These are phyloP conservation scores for Copidosoma aretas DNA, from an alignment of 2,888 invertebrate genomes.

Conservation along the genomic window DNA sequence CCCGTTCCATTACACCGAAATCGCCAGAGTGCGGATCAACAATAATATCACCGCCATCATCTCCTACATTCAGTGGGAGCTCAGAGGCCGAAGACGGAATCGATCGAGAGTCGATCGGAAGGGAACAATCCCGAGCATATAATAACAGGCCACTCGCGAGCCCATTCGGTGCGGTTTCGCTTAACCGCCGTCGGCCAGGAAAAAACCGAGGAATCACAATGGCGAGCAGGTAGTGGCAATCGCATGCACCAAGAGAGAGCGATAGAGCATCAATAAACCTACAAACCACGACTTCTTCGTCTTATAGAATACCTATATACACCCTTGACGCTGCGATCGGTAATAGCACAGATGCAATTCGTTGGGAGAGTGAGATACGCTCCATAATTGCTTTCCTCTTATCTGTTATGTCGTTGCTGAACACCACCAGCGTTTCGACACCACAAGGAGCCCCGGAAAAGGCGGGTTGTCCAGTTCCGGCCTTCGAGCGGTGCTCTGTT, in stretches of 20 bases:
- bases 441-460: conserved; percentile 38
- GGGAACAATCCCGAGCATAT: conserved; percentile 2
- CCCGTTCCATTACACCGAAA: not conserved
- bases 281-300: no score
- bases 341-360: conserved; percentile 37
- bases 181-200: not conserved
- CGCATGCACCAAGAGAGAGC: not conserved
- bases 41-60: no score
- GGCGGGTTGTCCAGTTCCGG: conserved; percentile 43
- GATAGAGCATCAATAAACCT: not conserved
- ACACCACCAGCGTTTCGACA: conserved; percentile 43
- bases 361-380: conserved; percentile 2
- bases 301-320: no score
- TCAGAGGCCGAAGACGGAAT: no score
- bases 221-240: no score
- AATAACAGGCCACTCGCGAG: conserved; percentile 1
- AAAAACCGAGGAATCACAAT: not conserved
- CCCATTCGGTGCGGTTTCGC: not conserved
- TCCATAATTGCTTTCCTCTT: conserved; percentile 46
- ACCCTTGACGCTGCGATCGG: conserved; percentile 11
- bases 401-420: conserved; percentile 39
- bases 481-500: conserved; percentile 28
- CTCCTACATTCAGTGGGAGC: no score
- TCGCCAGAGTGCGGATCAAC: not conserved
- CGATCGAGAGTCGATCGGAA: not conserved